A percentile compares a stretch with the other conserved stretches of the same genome.
Conservation (phyloP, 2,888 invertebrate genomes). For the Blastobasis adustella region DNA sequence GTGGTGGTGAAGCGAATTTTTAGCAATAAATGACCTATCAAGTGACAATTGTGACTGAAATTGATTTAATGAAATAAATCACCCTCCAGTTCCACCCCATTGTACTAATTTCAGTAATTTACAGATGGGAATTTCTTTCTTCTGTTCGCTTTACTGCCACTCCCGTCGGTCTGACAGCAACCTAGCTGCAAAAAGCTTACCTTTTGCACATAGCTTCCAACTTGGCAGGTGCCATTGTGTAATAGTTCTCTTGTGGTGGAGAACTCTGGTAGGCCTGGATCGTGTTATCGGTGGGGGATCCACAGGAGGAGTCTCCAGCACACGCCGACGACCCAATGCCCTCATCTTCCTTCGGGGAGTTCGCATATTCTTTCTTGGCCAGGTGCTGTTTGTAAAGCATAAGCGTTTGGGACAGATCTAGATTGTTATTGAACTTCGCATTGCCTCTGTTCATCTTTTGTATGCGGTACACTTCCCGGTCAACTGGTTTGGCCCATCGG, state of each 20-base stretch:
- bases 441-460: conserved; percentile 60
- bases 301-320: conserved; percentile 44
- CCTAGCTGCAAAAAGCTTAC: conserved; percentile 20
- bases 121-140: too few relatives aligned
- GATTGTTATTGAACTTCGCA: conserved; percentile 61
- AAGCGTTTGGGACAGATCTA: conserved; percentile 53
- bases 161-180: too few relatives aligned
- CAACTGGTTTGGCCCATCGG: conserved; percentile 75
- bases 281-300: conserved; percentile 33
- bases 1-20: too few relatives aligned
- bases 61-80: too few relatives aligned
- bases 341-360: conserved; percentile 50
- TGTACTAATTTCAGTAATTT: too few relatives aligned
- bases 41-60: too few relatives aligned
- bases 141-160: too few relatives aligned
- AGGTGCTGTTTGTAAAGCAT: conserved; percentile 62
- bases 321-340: conserved; percentile 54
- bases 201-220: conserved; percentile 60
- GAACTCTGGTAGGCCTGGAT: conserved; percentile 5
- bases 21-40: too few relatives aligned
- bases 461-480: conserved; percentile 55
- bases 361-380: conserved; percentile 52
- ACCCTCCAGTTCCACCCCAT: too few relatives aligned
- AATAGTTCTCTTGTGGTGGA: background rate
- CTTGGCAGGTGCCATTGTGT: conserved; percentile 45